Conservation (phyloP, 1,140 invertebrate species). For the Danaus melanippus region DNA sequence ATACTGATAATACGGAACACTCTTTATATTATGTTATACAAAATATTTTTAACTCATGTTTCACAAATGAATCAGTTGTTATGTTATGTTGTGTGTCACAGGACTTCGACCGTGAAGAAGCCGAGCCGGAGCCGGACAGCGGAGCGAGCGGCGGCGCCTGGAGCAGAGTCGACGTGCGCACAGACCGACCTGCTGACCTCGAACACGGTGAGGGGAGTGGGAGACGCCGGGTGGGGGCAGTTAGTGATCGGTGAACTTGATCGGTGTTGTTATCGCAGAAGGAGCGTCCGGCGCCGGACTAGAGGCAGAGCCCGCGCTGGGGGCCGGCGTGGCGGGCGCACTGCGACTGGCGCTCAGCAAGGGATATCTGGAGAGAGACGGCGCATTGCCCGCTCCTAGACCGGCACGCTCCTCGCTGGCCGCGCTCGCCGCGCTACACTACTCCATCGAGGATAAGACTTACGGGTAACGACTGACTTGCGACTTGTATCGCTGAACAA, state of each 20-base stretch:
- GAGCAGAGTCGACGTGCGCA: conserved; percentile 55
- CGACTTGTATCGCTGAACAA: neutral
- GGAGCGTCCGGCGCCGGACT: conserved; percentile 62
- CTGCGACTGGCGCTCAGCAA: conserved; percentile 94
- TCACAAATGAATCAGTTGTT: too few species aligned
- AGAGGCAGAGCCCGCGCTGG: conserved; percentile 96
- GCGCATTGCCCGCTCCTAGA: conserved; percentile 28
- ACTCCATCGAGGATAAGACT: conserved; percentile 97
- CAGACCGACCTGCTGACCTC: conserved; percentile 41
- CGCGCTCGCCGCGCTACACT: conserved; percentile 87
- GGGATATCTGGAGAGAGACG: conserved; percentile 78
- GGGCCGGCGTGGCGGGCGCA: conserved; percentile 92
- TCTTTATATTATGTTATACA: too few species aligned
- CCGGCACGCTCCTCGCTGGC: conserved; percentile 65
- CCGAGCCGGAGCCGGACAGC: conserved; percentile 29
- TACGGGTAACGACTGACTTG: conserved; percentile 74
- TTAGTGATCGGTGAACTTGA: neutral
- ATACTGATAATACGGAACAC: too few species aligned
- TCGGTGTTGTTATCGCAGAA: conserved; percentile 5
- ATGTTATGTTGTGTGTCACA: neutral
- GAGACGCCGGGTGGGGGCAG: too few species aligned
- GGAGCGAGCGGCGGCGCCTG: conserved; percentile 29
- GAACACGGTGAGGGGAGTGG: conserved; percentile 30
- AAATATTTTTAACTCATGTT: too few species aligned
- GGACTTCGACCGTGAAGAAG: conserved; percentile 41